phyloP scores from a whole-genome alignment of 2,113 vertebrate genomes.

The Melanerpes aurifrons region DNA sequence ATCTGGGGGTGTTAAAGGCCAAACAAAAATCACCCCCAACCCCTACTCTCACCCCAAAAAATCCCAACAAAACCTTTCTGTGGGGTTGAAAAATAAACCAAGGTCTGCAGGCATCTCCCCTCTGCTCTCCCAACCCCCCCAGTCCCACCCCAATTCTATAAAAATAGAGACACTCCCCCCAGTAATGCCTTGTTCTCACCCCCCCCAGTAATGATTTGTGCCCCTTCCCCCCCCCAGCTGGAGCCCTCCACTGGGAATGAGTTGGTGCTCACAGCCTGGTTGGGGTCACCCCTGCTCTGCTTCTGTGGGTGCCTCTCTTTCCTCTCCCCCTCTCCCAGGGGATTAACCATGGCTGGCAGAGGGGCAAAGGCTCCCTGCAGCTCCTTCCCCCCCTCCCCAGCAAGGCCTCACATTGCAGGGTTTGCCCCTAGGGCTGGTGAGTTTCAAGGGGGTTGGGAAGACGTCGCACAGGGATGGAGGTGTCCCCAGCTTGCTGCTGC shows the following conservation, averaged over 20 bases:
- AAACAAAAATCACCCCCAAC: not conserved
- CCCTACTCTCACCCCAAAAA: not conserved
- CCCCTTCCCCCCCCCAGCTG: not conserved
- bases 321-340: not conserved
- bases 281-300: not conserved
- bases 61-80: not conserved
- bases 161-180: slow-evolving; percentile 63
- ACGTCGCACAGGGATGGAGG: not conserved
- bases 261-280: not conserved
- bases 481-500: not conserved
- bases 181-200: not conserved
- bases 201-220: slow-evolving; percentile 15
- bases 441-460: not conserved
- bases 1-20: slow-evolving; percentile 56
- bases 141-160: slow-evolving; percentile 16
- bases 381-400: not conserved
- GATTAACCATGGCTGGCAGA: not conserved
- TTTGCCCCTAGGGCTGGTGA: not conserved
- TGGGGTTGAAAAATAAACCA: slow-evolving; percentile 34
- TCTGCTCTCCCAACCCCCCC: slow-evolving; percentile 2
- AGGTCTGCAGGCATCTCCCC: slow-evolving; percentile 3
- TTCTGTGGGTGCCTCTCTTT: not conserved
- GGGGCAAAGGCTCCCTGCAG: rapidly evolving
- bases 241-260: not conserved
- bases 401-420: rapidly evolving